Evolutionary conservation across 2,888 invertebrate genomes (phyloP).

Genomic region (Baccha elongata): DNA sequence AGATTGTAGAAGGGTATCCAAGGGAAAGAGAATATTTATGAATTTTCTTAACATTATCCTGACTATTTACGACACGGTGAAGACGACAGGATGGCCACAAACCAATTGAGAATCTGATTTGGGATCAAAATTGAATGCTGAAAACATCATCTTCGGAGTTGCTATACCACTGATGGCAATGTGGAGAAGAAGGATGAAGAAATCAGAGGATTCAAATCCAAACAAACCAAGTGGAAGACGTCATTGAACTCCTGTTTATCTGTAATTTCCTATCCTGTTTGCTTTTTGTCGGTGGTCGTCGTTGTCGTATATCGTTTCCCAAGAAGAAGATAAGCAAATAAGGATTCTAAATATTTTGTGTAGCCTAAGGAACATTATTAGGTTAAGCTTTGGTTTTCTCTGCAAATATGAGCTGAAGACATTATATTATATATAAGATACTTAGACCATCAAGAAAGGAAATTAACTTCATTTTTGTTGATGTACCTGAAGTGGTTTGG

Average conservation of each 20-base stretch:
- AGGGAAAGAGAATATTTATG: slow-evolving; percentile 61
- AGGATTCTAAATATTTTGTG: slow-evolving; percentile 18
- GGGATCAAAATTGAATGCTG: slow-evolving; percentile 54
- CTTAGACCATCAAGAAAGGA: background rate
- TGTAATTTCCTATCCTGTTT: slow-evolving; percentile 31
- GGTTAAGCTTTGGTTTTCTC: slow-evolving; percentile 23
- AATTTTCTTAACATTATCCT: slow-evolving; percentile 58
- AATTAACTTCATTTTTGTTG: slow-evolving; percentile 19
- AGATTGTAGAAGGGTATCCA: slow-evolving; percentile 3
- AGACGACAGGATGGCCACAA: background rate
- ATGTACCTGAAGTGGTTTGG: background rate
- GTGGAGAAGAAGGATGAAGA: background rate
- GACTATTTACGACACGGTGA: slow-evolving; percentile 22
- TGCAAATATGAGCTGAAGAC: slow-evolving; percentile 33
- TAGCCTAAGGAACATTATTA: slow-evolving; percentile 27
- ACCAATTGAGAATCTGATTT: slow-evolving; percentile 50
- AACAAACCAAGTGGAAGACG: slow-evolving; percentile 24
- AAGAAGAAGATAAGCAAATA: slow-evolving; percentile 26
- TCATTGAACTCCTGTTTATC: slow-evolving; percentile 50
- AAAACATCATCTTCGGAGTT: background rate
- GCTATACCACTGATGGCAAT: background rate
- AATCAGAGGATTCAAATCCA: background rate
- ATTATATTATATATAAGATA: background rate
- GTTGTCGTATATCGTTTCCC: slow-evolving; percentile 7
- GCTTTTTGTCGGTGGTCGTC: background rate